A percentile compares a stretch with the other conserved stretches of the same genome.
phyloP scores from a whole-genome alignment of 2,113 vertebrate genomes.

The Hippocampus comes region DNA sequence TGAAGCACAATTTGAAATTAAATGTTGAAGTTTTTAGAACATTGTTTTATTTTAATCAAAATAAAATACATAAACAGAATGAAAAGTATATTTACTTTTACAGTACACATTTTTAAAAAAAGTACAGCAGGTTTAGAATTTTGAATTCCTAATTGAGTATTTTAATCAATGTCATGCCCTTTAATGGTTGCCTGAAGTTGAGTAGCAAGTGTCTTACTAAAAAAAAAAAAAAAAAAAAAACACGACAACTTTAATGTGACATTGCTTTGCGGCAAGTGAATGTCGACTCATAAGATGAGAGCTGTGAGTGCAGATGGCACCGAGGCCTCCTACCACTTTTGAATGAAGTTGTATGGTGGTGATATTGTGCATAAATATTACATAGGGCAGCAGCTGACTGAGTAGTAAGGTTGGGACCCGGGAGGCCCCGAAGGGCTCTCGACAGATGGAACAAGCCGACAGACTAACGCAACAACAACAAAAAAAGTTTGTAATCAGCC shows the following conservation, averaged over 20 bases:
- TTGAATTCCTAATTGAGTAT: not conserved
- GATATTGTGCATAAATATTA: slow-evolving; percentile 91
- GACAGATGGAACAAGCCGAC: slow-evolving; percentile 93
- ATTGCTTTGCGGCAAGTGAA: not conserved
- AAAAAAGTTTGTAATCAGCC: slow-evolving; percentile 80
- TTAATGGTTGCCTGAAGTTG: not conserved
- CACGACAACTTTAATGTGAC: not conserved
- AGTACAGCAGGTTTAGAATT: not conserved
- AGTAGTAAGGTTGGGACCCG: slow-evolving; percentile 65
- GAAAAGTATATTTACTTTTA: not conserved
- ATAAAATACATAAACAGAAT: not conserved
- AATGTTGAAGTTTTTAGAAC: not conserved
- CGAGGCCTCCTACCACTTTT: slow-evolving; percentile 28
- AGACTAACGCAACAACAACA: slow-evolving; percentile 65
- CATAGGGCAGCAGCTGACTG: slow-evolving; percentile 91
- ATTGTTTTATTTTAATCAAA: not conserved
- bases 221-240: not conserved
- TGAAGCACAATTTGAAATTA: not conserved
- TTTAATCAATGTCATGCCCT: not conserved
- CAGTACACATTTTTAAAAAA: not conserved
- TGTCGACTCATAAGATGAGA: not conserved
- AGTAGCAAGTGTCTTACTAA: not conserved
- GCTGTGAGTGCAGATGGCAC: slow-evolving; percentile 80
- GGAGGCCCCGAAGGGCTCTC: slow-evolving; percentile 76
- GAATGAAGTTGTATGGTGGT: slow-evolving; percentile 76